Evolutionary conservation across 2,113 vertebrate genomes (phyloP), one percentile per base, ranked within the genome.

Genomic region (Glaucomys volans): DNA sequence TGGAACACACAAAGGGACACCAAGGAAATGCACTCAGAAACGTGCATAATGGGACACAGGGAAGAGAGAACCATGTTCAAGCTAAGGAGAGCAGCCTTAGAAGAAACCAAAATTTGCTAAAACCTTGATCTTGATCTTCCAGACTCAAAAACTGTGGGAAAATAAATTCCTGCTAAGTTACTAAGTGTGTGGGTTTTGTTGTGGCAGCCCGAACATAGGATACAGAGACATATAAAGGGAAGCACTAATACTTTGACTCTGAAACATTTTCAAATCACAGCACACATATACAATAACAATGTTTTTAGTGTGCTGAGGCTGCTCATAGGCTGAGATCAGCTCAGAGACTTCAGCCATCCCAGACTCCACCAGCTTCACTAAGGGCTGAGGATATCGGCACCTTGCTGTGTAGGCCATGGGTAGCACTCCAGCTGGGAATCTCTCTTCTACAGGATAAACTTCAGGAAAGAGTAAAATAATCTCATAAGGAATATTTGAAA

Each of bases 381-480:
- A 57, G 14, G 14, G 35, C 28, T 91, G 47, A 90, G 20, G n/a
- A 4, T 72, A 26, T 80, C n/a, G 18, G 2, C 13, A 28, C 47
- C n/a, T 72, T 24, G 24, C 22, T 71, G 87, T 66, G 37, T 62
- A 52, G 83, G 17, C 24, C 42, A 18, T 81, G 91, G 2, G 8
- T 20, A 64, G 59, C 14, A 57, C 20, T 30, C 1, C 37, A 37
- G 47, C 54, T 69, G 35, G 42, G 24, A 96, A 85, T 7, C 14
- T 85, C 6, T 88, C 62, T 91, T 76, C 40, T 72, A 81, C 93
- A 91, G 72, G 17, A 50, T 54, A 90, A 75, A 84, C 77, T 87
- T 71, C 4, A 87, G n/a, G 52, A 80, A 76, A 18, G 87, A 74
- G 24, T 64, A 71, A 74, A 77, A 30, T 59, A 74, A 57, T 76